phyloP scores from a whole-genome alignment of 2,113 vertebrate genomes.

The Coregonus clupeaformis region DNA sequence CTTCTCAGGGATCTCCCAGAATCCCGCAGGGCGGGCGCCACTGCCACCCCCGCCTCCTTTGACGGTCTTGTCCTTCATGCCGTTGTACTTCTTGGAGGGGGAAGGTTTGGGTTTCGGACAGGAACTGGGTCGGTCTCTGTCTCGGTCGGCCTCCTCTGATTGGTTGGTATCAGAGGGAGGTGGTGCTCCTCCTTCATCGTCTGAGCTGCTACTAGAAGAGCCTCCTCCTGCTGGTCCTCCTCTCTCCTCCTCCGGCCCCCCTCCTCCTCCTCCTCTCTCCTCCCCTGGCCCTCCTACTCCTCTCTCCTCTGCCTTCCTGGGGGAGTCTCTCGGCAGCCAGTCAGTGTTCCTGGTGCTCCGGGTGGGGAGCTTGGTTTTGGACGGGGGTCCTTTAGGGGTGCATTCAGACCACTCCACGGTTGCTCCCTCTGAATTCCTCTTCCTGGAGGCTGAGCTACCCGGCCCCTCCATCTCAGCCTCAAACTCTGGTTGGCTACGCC shows the following conservation, averaged over 20 bases:
- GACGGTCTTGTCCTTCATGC: slow-evolving; percentile 88
- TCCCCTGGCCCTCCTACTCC: slow-evolving; percentile 68
- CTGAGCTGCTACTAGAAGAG: slow-evolving; percentile 67
- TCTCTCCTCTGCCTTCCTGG: slow-evolving; percentile 34
- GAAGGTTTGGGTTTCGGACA: slow-evolving; percentile 74
- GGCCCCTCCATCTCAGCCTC: slow-evolving; percentile 69
- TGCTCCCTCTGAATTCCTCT: slow-evolving; percentile 79
- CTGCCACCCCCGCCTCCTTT: slow-evolving; percentile 36
- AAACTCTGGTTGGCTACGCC: slow-evolving; percentile 70
- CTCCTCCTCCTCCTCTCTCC: slow-evolving; percentile 48
- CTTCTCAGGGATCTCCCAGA: slow-evolving; percentile 94
- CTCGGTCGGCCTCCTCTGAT: neutral
- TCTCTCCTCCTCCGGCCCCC: too few species aligned
- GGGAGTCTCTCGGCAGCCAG: slow-evolving; percentile 68
- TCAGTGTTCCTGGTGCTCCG: slow-evolving; percentile 79
- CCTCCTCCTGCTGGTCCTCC: slow-evolving; percentile 63
- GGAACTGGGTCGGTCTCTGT: slow-evolving; percentile 80
- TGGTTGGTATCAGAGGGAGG: slow-evolving; percentile 70
- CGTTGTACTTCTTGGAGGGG: slow-evolving; percentile 91
- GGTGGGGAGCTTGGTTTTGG: slow-evolving; percentile 79
- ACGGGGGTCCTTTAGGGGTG: slow-evolving; percentile 71
- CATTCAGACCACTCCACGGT: slow-evolving; percentile 73
- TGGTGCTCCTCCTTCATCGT: slow-evolving; percentile 69
- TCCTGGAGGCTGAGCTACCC: slow-evolving; percentile 63
- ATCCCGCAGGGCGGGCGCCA: slow-evolving; percentile 76